Percentiles rank a stretch among this genome's conserved stretches.
Conservation (phyloP, 2,888 invertebrate species). For the Hoplodrina ambigua region DNA sequence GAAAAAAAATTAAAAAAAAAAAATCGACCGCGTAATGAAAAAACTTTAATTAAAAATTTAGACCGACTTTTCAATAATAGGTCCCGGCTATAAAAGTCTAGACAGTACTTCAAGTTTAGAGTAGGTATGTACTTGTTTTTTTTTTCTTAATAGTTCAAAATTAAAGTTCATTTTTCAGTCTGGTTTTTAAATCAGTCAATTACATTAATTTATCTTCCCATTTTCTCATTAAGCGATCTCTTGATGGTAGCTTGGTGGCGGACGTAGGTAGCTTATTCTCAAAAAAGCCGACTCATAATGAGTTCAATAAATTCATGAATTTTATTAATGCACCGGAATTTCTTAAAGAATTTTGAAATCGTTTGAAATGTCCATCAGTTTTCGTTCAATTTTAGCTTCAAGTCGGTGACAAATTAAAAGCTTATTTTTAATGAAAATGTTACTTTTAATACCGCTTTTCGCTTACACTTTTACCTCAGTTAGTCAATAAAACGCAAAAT, state of each 20-base stretch:
- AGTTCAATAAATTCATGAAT: conserved; percentile 1
- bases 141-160: no score
- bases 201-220: not conserved
- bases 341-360: not conserved
- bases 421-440: not conserved
- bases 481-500: conserved; percentile 60
- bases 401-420: not conserved
- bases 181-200: not conserved
- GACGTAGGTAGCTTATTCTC: no score
- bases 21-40: no score
- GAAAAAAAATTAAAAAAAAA: no score
- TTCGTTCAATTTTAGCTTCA: not conserved
- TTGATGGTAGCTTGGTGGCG: not conserved
- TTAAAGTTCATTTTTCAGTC: no score
- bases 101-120: no score
- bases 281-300: not conserved
- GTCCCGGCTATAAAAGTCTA: no score
- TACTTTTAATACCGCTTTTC: conserved; percentile 10
- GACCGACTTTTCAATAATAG: no score
- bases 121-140: no score
- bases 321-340: not conserved
- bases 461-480: conserved; percentile 48
- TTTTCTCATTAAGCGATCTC: not conserved
- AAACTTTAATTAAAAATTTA: no score
- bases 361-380: not conserved